Evolutionary conservation across 64 coral and sea anemone species (phyloP).

Genomic region (Actinia equina): DNA sequence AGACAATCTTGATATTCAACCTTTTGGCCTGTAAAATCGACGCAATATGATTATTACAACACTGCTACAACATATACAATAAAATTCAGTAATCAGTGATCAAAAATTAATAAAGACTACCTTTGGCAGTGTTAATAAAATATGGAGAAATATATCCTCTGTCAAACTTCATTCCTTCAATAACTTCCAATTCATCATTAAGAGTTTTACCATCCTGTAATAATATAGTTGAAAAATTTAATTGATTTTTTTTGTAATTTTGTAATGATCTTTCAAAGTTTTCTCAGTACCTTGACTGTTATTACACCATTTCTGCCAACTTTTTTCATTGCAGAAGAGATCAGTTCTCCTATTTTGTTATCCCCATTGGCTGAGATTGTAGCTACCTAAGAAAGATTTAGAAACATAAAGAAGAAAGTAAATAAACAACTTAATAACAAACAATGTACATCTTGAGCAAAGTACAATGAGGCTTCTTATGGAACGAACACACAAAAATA

Average conservation of each 20-base stretch:
- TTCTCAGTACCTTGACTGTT: conserved; percentile 87
- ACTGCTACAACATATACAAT: background rate
- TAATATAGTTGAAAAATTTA: background rate
- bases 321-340: conserved; percentile 97
- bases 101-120: conserved; percentile 26
- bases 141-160: conserved; percentile 98
- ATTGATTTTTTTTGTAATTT: too few species aligned
- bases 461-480: too few species aligned
- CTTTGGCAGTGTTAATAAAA: conserved; percentile 97
- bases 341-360: conserved; percentile 83
- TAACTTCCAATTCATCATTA: conserved; percentile 89
- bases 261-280: background rate
- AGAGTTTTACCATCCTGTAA: conserved; percentile 96
- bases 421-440: background rate
- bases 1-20: conserved; percentile 95
- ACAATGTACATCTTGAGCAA: too few species aligned
- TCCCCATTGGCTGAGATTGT: conserved; percentile 99
- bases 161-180: conserved; percentile 99
- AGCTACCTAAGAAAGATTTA: conserved; percentile 62
- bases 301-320: conserved; percentile 98
- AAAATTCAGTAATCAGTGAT: background rate
- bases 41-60: background rate
- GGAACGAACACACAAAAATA: too few species aligned
- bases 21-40: conserved; percentile 67
- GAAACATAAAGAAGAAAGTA: background rate